Percentiles rank a stretch among this genome's conserved stretches.
Conservation (phyloP, 1,140 invertebrate genomes). For the Lordiphosa clarofinis region DNA sequence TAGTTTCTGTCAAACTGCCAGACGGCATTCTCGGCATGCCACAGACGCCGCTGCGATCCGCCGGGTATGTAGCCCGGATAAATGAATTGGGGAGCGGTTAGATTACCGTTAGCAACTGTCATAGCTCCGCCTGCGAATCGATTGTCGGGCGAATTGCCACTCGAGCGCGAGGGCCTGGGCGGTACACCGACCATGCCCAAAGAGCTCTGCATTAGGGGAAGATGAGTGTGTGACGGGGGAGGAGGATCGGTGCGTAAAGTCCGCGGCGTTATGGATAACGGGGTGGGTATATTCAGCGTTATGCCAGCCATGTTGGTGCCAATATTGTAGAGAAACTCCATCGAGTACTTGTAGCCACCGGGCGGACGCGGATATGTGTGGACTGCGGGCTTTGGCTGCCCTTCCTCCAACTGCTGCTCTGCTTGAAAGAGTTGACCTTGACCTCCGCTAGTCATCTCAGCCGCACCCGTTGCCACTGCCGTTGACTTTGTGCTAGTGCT, state of each 20-base stretch:
- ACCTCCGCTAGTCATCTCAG: background rate
- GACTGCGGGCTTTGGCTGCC: constrained; percentile 14
- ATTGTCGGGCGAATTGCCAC: constrained; percentile 4
- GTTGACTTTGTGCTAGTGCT: constrained; percentile 3
- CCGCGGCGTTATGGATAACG: constrained; percentile 53
- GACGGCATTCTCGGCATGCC: constrained; percentile 56
- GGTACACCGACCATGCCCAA: constrained; percentile 12
- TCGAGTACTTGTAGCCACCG: constrained; percentile 63
- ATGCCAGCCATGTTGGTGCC: constrained; percentile 49
- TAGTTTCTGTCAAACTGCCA: constrained; percentile 68
- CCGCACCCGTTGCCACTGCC: constrained; percentile 6
- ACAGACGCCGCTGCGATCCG: constrained; percentile 53
- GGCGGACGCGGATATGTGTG: constrained; percentile 49
- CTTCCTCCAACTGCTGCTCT: constrained; percentile 15
- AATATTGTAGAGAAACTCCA: constrained; percentile 60
- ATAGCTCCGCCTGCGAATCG: constrained; percentile 28
- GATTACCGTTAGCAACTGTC: constrained; percentile 1
- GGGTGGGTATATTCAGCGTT: constrained; percentile 49
- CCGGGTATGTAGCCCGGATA: constrained; percentile 42
- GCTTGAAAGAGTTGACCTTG: constrained; percentile 7
- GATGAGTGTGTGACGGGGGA: constrained; percentile 14
- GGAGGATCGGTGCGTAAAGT: constrained; percentile 39
- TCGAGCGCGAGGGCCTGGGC: constrained; percentile 12
- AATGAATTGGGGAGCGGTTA: constrained; percentile 36
- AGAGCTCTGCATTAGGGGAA: constrained; percentile 18